Conservation (phyloP, 2,797 vertebrate genomes). For the Lagocephalus sceleratus region DNA sequence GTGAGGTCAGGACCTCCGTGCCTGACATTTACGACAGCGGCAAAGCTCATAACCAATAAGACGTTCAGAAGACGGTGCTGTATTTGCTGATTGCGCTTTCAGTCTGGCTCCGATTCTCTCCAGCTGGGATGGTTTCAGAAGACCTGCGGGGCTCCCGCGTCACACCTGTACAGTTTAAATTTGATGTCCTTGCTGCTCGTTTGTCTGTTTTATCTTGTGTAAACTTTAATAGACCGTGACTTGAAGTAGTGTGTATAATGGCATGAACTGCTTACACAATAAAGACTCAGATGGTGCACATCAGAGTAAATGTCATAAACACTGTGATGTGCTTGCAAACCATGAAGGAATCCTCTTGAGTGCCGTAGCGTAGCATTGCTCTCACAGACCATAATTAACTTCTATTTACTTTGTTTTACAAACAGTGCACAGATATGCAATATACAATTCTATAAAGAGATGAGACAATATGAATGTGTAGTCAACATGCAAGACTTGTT, state of each 20-base stretch:
- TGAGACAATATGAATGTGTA: not conserved
- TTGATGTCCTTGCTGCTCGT: slow-evolving; percentile 38
- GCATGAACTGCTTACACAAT: slow-evolving; percentile 42
- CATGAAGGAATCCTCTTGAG: slow-evolving; percentile 18
- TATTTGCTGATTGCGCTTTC: slow-evolving; percentile 16
- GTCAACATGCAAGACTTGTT: not conserved
- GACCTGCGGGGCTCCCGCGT: slow-evolving; percentile 46
- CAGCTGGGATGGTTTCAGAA: slow-evolving; percentile 59
- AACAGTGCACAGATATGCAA: not conserved
- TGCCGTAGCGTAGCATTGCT: slow-evolving; percentile 1
- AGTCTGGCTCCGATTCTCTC: slow-evolving; percentile 49
- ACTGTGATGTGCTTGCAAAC: slow-evolving; percentile 13
- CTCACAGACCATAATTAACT: too few species aligned
- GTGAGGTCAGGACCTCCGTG: slow-evolving; percentile 43
- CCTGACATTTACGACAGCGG: slow-evolving; percentile 46
- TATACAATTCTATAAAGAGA: not conserved
- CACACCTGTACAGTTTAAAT: slow-evolving; percentile 52
- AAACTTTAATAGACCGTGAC: slow-evolving; percentile 48
- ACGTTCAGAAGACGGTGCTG: slow-evolving; percentile 36
- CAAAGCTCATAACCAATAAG: slow-evolving; percentile 36
- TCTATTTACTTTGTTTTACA: too few species aligned
- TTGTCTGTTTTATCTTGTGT: slow-evolving; percentile 51
- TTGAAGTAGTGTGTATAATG: slow-evolving; percentile 22
- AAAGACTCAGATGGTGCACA: slow-evolving; percentile 31
- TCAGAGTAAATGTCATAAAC: slow-evolving; percentile 41